Evolutionary conservation across 2,113 vertebrate genomes (phyloP).

Genomic region (Oncorhynchus masou): DNA sequence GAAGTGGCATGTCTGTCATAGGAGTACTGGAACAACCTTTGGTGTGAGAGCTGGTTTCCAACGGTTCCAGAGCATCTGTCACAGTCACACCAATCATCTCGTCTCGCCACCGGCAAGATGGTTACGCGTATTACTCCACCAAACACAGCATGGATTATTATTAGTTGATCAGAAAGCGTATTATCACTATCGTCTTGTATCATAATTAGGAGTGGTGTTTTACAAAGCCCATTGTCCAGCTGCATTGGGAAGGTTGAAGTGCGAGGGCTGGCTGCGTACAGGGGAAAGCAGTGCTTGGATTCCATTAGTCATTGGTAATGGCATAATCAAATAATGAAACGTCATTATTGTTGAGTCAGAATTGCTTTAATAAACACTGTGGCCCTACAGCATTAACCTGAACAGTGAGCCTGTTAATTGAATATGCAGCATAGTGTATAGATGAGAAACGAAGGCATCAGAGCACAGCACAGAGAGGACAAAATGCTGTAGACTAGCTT

Average conservation of each 20-base stretch:
- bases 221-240: no score
- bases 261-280: no score
- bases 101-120: slow-evolving; percentile 39
- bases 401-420: neutral
- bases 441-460: neutral
- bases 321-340: slow-evolving; percentile 19
- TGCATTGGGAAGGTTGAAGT: no score
- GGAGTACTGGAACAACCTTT: slow-evolving; percentile 64
- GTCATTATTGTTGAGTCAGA: neutral
- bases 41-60: slow-evolving; percentile 60
- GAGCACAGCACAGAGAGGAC: neutral
- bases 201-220: no score
- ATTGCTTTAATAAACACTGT: neutral
- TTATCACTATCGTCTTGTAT: slow-evolving; percentile 13
- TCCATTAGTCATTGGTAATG: no score
- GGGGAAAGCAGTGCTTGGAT: no score
- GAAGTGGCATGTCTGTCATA: slow-evolving; percentile 66
- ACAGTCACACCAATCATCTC: slow-evolving; percentile 32
- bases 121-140: slow-evolving; percentile 22
- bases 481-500: neutral
- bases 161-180: slow-evolving; percentile 39
- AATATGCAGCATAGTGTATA: neutral
- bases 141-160: slow-evolving; percentile 17
- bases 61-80: slow-evolving; percentile 58
- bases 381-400: neutral